Evolutionary conservation across 2,797 vertebrate species (phyloP).

Genomic region (Pseudopleuronectes americanus): DNA sequence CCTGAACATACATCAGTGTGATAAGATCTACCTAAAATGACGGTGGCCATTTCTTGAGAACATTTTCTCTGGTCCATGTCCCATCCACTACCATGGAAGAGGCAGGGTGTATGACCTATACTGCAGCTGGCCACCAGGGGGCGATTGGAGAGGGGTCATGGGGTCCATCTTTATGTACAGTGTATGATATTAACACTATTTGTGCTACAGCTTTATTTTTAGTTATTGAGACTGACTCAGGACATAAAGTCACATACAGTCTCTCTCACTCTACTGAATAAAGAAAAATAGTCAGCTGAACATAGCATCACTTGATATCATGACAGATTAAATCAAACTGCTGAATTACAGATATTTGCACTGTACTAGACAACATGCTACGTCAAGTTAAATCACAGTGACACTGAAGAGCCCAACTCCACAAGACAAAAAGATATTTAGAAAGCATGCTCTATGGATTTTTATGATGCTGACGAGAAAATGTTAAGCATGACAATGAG

Average conservation of each 20-base stretch:
- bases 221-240: background rate
- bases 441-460: conserved; percentile 72
- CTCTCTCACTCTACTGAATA: background rate
- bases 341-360: conserved; percentile 19
- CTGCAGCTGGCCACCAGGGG: too few species aligned
- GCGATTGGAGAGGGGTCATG: too few species aligned
- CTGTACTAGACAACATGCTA: conserved; percentile 53
- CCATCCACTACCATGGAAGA: too few species aligned
- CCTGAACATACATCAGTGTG: too few species aligned
- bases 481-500: conserved; percentile 66
- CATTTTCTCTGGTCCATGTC: too few species aligned
- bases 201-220: background rate
- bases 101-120: too few species aligned
- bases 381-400: conserved; percentile 48
- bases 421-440: conserved; percentile 50
- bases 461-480: conserved; percentile 54
- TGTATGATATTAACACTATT: too few species aligned
- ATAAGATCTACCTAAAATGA: too few species aligned
- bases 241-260: background rate
- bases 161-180: too few species aligned
- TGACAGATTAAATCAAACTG: conserved; percentile 29
- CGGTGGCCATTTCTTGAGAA: too few species aligned
- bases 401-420: conserved; percentile 50
- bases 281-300: too few species aligned
- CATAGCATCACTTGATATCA: conserved; percentile 14